Evolutionary conservation across 2,888 invertebrate species (phyloP).

Genomic region (Cantharis rufa): DNA sequence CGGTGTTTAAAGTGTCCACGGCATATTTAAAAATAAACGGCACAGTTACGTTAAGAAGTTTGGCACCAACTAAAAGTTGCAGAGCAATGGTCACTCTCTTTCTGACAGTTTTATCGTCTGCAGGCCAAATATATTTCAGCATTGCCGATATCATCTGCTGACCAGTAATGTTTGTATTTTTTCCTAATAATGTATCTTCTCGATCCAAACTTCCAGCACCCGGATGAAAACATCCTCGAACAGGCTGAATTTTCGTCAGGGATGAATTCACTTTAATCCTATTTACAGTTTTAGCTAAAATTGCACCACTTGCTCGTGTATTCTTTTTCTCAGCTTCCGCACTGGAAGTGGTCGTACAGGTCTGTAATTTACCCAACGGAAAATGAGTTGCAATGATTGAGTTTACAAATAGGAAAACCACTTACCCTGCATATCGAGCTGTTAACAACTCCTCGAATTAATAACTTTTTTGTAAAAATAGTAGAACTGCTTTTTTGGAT

Average conservation of each 20-base stretch:
- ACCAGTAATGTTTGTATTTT: constrained; percentile 65
- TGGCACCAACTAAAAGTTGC: constrained; percentile 78
- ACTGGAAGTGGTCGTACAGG: constrained; percentile 15
- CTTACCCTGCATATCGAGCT: constrained; percentile 30
- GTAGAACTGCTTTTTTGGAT: neutral
- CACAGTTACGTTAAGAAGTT: constrained; percentile 87
- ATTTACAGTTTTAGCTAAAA: constrained; percentile 44
- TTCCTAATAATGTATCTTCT: constrained; percentile 62
- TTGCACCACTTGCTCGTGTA: constrained; percentile 29
- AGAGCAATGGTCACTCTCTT: constrained; percentile 83
- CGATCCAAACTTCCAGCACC: constrained; percentile 66
- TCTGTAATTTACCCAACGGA: constrained; percentile 17
- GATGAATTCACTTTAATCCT: constrained; percentile 38
- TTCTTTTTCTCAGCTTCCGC: constrained; percentile 15
- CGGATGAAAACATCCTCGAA: constrained; percentile 89
- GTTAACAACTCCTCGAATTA: neutral
- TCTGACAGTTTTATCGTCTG: constrained; percentile 76
- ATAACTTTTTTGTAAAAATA: neutral
- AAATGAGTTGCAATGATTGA: no score
- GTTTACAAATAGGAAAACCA: constrained; percentile 20
- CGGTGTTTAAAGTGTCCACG: constrained; percentile 82
- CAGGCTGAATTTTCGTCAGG: constrained; percentile 56
- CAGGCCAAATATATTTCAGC: constrained; percentile 94
- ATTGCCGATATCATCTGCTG: constrained; percentile 84
- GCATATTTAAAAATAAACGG: constrained; percentile 96